A percentile compares a stretch with the other conserved stretches of the same genome.
Evolutionary conservation across 2,797 vertebrate genomes (phyloP).

Genomic region (Erethizon dorsatum): DNA sequence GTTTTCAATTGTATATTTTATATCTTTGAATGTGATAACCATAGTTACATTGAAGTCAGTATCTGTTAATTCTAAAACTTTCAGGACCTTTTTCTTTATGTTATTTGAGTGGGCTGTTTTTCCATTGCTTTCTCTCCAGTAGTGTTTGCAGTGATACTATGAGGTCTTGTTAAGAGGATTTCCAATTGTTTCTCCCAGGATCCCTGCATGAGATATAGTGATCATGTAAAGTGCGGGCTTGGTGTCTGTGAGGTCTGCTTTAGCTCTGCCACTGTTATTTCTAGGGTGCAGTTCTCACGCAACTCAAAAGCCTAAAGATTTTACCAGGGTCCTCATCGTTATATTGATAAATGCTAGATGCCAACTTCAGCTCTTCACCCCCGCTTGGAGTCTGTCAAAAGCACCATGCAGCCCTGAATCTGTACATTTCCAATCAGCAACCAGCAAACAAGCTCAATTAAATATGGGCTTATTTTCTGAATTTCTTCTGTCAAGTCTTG

Average conservation of each 20-base stretch:
- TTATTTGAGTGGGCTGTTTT: not conserved
- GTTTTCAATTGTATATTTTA: not conserved
- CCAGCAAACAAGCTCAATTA: not conserved
- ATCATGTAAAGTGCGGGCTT: not conserved
- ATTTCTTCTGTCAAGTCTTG: not conserved
- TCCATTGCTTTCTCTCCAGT: not conserved
- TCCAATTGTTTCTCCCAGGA: not conserved
- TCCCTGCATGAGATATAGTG: not conserved
- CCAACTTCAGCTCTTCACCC: not conserved
- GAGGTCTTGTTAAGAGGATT: not conserved
- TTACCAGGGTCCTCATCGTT: not conserved
- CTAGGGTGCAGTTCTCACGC: not conserved
- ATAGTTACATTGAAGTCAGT: not conserved
- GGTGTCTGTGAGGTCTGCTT: not conserved
- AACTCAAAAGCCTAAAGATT: not conserved
- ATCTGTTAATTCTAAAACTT: not conserved
- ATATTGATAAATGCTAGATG: not conserved
- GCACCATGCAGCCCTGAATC: not conserved
- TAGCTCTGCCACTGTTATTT: not conserved
- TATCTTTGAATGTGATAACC: not conserved
- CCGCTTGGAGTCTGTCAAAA: not conserved
- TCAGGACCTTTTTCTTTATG: not conserved
- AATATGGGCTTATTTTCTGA: not conserved
- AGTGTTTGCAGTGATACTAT: not conserved
- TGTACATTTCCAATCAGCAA: not conserved